Evolutionary conservation across 2,113 vertebrate genomes (phyloP).

Genomic region (Microcebus murinus): DNA sequence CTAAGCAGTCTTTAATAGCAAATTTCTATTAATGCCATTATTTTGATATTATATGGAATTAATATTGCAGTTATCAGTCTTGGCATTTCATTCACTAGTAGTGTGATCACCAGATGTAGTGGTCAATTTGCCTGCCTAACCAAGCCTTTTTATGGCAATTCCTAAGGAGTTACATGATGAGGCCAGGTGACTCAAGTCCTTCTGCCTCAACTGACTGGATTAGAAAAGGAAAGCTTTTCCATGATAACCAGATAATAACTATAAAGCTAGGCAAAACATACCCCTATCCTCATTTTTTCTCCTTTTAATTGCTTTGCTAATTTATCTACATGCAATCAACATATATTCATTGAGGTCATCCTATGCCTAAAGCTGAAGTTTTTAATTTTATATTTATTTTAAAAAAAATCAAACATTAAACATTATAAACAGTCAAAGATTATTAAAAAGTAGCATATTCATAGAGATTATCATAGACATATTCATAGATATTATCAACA

Average conservation of each 20-base stretch:
- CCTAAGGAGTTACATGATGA: neutral
- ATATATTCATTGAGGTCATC: neutral
- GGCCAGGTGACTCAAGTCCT: neutral
- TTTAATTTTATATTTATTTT: slow-evolving; percentile 29
- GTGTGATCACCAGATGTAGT: neutral
- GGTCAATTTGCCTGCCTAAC: neutral
- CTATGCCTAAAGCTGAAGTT: neutral
- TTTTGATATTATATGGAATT: neutral
- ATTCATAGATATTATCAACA: neutral
- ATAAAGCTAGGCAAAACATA: neutral
- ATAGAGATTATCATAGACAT: neutral
- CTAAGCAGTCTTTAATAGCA: neutral
- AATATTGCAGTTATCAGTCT: neutral
- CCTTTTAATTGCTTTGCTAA: neutral
- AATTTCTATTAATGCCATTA: neutral
- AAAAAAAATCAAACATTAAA: neutral
- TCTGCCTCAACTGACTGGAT: neutral
- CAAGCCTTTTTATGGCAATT: neutral
- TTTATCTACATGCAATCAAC: neutral
- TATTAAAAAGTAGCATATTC: neutral
- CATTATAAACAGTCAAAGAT: neutral
- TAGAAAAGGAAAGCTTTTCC: neutral
- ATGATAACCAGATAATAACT: neutral
- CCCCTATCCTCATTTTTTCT: neutral
- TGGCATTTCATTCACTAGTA: neutral